A percentile compares a stretch with the other conserved stretches of the same genome.
These are phyloP conservation scores for Callionymus lyra DNA, from an alignment of 2,113 vertebrate species.

Conservation along the genomic window DNA sequence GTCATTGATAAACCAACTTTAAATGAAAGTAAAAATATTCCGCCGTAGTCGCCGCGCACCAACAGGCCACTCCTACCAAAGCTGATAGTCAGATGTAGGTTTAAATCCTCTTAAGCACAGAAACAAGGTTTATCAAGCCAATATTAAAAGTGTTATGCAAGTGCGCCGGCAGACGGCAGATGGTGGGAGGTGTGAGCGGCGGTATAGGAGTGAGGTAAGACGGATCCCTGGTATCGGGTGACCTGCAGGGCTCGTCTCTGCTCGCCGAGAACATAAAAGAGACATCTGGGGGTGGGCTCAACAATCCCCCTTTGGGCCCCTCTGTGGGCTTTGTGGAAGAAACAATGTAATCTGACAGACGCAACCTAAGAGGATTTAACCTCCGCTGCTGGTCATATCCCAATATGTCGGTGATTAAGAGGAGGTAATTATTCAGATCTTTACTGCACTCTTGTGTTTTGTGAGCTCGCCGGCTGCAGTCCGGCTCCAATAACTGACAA, in stretches of 20 bases:
- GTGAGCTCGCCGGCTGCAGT: too few relatives aligned
- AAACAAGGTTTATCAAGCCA: too few relatives aligned
- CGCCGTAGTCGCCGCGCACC: too few relatives aligned
- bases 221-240: constrained; percentile 26
- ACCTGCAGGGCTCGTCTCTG: constrained; percentile 17
- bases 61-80: too few relatives aligned
- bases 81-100: too few relatives aligned
- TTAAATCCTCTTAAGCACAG: too few relatives aligned
- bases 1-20: too few relatives aligned
- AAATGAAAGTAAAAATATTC: too few relatives aligned
- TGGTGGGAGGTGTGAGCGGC: constrained; percentile 9
- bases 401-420: constrained; percentile 18
- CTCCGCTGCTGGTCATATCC: constrained; percentile 3
- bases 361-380: constrained; percentile 29
- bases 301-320: not conserved
- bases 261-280: constrained; percentile 30
- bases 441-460: constrained; percentile 3
- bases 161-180: constrained; percentile 18
- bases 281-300: constrained; percentile 28
- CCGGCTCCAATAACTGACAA: too few relatives aligned
- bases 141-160: constrained; percentile 1
- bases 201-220: constrained; percentile 17
- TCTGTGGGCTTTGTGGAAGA: constrained; percentile 1
- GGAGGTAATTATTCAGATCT: constrained; percentile 2
- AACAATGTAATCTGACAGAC: constrained; percentile 30